A percentile compares a stretch with the other conserved stretches of the same genome.
Conservation (phyloP, 2,113 vertebrate species). For the Datnioides undecimradiatus region DNA sequence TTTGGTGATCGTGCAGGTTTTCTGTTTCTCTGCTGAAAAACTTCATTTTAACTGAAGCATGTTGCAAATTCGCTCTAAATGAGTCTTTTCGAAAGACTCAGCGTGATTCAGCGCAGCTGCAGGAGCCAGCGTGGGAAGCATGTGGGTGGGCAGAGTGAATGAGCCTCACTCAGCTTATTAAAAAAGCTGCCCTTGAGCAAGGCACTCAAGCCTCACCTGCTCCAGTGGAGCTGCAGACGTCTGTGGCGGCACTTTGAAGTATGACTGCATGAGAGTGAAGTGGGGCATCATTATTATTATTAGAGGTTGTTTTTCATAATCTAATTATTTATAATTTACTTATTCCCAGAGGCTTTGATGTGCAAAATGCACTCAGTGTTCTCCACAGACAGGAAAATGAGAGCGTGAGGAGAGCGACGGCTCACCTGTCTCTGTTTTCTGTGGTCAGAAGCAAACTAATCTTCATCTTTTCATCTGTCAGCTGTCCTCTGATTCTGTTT, state of each 20-base stretch:
- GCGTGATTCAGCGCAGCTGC: background rate
- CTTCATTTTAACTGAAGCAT: background rate
- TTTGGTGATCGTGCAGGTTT: background rate
- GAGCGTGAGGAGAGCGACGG: background rate
- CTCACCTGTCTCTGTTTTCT: background rate
- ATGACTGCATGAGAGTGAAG: background rate
- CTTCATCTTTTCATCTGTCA: background rate
- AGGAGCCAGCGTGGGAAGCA: background rate
- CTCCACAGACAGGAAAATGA: background rate
- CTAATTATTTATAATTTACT: background rate
- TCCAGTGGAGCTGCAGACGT: background rate
- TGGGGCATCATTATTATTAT: background rate
- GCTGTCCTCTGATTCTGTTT: background rate
- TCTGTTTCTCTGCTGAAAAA: background rate
- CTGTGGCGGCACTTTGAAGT: background rate
- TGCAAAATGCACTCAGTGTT: background rate
- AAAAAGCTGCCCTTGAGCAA: constrained; percentile 17
- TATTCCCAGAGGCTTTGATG: background rate
- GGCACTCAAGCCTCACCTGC: background rate
- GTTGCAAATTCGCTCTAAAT: background rate
- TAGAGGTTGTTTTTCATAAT: background rate
- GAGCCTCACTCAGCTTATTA: background rate
- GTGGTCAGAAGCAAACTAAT: background rate
- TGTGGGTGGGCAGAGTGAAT: background rate
- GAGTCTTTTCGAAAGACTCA: background rate